Evolutionary conservation across 1,140 invertebrate genomes (phyloP), one percentile per base, ranked within the genome.

Genomic region (Dryas iulia): DNA sequence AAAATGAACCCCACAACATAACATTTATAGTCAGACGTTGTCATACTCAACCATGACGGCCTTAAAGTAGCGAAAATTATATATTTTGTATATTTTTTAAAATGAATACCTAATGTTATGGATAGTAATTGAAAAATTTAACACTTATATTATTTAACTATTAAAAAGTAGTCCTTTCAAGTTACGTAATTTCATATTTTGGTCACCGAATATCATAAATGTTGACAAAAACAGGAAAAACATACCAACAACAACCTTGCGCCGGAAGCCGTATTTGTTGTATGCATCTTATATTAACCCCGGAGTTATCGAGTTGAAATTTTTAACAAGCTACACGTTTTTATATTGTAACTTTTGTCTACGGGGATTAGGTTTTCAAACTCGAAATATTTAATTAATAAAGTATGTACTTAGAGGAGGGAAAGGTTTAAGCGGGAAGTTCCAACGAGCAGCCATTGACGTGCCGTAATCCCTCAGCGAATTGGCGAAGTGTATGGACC

Each of bases 331-430:
- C 39, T 47, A 21, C 18, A 1, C 2, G 5, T 47, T 47, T 47
- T 21, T 47, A 47, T 21, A 47, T 47, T 18, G n/a, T 18, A 39
- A 39, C 33, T 47, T 47, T 47, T 2, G 14, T 47, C 39, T 21
- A n/a, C 2, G n/a, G 18, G 53, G 53, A 25, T 56, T 75, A 73
- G 10, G 39, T 71, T 78, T 71, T 67, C 59, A 70, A 66, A 69
- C 70, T 74, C 69, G 69, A 79, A 78, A 84, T 82, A 79, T 81
- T 83, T 82, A 88, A 88, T 87, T 90, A 87, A 86, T 81, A 87
- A 86, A 82, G 78, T 86, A 79, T 74, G 72, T 77, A 83, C 74
- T 86, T 82, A 80, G 79, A 75, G 76, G 75, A 72, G 58, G 74
- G 78, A 84, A 85, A 83, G 82, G 81, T 78, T 85, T 84, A 82